Conservation (phyloP, 2,797 vertebrate species). For the Pangasius krempfi region DNA sequence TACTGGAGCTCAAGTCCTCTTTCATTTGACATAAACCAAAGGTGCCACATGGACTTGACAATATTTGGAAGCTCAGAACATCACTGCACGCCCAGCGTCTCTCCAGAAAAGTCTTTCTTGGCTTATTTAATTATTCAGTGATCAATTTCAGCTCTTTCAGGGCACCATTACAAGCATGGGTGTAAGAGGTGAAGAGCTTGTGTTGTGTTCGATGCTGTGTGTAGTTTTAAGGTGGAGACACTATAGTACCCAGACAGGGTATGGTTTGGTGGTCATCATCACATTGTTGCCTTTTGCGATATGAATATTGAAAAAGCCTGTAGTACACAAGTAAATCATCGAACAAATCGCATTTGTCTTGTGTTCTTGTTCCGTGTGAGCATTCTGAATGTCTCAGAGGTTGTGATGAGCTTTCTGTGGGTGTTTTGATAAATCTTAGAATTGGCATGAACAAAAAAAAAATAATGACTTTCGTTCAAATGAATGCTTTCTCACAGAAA, state of each 20-base stretch:
- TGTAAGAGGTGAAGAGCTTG: neutral
- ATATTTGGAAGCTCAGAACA: neutral
- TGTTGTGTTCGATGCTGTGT: neutral
- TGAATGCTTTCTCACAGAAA: neutral
- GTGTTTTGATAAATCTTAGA: neutral
- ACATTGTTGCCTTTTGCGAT: neutral
- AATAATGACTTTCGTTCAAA: neutral
- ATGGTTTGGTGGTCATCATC: neutral
- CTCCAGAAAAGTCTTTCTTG: slow-evolving; percentile 6
- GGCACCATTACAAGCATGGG: neutral
- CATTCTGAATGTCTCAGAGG: neutral
- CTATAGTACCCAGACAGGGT: neutral
- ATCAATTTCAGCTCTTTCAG: slow-evolving; percentile 14
- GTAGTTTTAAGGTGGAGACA: neutral
- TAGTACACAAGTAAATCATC: neutral
- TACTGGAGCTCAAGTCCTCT: neutral
- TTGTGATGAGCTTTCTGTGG: neutral
- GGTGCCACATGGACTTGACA: neutral
- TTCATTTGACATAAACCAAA: neutral
- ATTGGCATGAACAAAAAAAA: neutral
- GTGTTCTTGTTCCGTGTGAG: neutral
- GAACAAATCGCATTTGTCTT: neutral
- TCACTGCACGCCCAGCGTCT: neutral
- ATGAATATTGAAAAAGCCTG: neutral
- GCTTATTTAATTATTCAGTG: slow-evolving; percentile 25